Conservation (phyloP, 2,797 vertebrate genomes). For the Propithecus deckenii region DNA sequence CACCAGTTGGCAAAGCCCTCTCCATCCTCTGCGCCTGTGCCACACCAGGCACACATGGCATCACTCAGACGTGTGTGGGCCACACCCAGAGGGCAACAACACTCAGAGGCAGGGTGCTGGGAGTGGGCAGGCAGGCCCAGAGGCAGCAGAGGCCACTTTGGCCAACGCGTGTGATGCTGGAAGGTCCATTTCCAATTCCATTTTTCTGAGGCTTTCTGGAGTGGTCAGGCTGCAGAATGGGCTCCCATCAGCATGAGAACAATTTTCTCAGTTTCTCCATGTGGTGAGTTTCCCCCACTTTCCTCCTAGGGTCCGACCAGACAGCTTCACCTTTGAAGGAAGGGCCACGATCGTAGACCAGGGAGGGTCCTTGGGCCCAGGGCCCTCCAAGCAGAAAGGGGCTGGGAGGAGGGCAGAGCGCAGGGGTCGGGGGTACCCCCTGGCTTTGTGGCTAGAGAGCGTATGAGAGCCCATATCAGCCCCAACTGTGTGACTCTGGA, state of each 20-base stretch:
- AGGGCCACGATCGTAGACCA: accelerated
- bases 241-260: accelerated
- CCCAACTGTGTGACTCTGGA: neutral
- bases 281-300: neutral
- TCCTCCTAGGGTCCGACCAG: neutral
- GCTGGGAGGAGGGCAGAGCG: no score
- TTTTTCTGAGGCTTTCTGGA: neutral
- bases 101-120: no score
- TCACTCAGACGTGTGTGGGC: neutral
- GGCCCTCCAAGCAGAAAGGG: neutral
- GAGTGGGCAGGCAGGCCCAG: neutral
- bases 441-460: neutral
- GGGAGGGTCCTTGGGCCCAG: neutral
- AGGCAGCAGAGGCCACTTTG: neutral
- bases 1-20: neutral
- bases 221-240: neutral
- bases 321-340: neutral
- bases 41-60: accelerated
- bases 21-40: no score
- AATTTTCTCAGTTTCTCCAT: neutral
- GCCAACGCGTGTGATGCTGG: accelerated
- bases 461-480: accelerated
- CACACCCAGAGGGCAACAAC: accelerated
- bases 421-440: no score
- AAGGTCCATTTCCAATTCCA: neutral